Evolutionary conservation across 53 echinoderm and acorn worm genomes (phyloP).

Genomic region (Echinometra lucunter): DNA sequence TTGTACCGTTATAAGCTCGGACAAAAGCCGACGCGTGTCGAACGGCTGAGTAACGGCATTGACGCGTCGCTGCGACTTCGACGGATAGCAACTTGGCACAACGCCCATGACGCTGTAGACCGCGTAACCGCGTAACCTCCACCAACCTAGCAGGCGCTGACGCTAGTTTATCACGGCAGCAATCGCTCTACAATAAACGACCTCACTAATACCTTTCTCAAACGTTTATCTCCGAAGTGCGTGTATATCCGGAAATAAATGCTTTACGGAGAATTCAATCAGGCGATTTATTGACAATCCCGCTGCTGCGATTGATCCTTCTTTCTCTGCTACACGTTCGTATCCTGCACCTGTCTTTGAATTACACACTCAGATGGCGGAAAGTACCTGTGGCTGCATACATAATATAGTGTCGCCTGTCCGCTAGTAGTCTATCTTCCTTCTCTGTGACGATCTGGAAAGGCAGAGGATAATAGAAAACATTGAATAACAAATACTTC

Average conservation of each 20-base stretch:
- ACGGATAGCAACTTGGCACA: conserved; percentile 62
- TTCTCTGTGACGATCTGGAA: background rate
- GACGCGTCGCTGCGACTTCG: conserved; percentile 66
- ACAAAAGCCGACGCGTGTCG: conserved; percentile 77
- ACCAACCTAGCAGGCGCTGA: background rate
- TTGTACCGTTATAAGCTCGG: conserved; percentile 87
- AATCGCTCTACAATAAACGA: background rate
- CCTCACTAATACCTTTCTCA: background rate
- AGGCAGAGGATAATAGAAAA: background rate
- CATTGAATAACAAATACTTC: background rate
- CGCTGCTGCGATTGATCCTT: background rate
- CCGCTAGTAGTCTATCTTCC: background rate
- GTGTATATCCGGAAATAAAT: conserved; percentile 10
- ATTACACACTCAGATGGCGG: background rate
- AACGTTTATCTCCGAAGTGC: background rate
- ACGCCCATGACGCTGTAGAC: conserved; percentile 37
- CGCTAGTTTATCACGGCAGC: background rate
- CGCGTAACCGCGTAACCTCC: background rate
- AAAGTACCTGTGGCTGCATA: background rate
- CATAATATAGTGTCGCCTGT: background rate
- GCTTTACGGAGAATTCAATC: conserved; percentile 37
- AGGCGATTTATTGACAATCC: conserved; percentile 35
- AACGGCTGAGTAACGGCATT: conserved; percentile 71
- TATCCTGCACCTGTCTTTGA: conserved; percentile 17
- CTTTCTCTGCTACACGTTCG: background rate